Base-by-base conservation (phyloP, 2,797 vertebrate species). In the Amphiprion clarkii region DNA sequence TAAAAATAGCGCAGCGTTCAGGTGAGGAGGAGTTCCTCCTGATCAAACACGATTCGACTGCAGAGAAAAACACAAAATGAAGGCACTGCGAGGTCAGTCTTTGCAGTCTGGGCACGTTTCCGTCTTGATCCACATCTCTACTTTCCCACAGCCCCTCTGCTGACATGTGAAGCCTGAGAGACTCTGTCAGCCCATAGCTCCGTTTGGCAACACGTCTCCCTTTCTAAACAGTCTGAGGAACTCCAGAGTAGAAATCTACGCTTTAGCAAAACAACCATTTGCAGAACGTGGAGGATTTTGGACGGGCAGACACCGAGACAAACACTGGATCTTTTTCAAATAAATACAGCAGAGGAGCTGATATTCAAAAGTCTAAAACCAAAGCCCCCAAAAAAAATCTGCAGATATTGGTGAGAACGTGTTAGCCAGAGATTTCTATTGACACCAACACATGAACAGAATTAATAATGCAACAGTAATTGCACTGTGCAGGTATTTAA, bases 1-100 rank as follows among this genome's bases (percentile, higher is more conserved):
- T 93, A 89, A 85, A 90, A 90, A 91, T 88, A 92, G 78, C 44
- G 1, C 17, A 0, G 59, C 5, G 66, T 16, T 78, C 87, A 90
- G 87, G 87, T 91, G 88, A 81, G 64, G 60, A 86, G 86, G 86
- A 75, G 73, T 85, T 82, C 81, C 84, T 82, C 61, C 55, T 48
- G 66, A 88, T 89, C 84, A 71, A 82, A 88, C 78, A 65, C 3
- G 21, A 65, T 25, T 49, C 1, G 21, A 63, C 83, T 27, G 39
- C 29, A 31, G 56, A 86, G 71, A 58, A 66, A 78, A 73, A 75
- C 55, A 74, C 59, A 62, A 64, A 74, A 76, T 71, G 53, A 65
- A 75, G 63, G 0, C 65, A 68, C 25, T 13, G 40, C 2, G 3
- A 54, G 27, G 57, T 19, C 25, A 44, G 46, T 65, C 67, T 90